phyloP scores from a whole-genome alignment of 64 coral and sea anemone genomes.

The Pachyseris speciosa region DNA sequence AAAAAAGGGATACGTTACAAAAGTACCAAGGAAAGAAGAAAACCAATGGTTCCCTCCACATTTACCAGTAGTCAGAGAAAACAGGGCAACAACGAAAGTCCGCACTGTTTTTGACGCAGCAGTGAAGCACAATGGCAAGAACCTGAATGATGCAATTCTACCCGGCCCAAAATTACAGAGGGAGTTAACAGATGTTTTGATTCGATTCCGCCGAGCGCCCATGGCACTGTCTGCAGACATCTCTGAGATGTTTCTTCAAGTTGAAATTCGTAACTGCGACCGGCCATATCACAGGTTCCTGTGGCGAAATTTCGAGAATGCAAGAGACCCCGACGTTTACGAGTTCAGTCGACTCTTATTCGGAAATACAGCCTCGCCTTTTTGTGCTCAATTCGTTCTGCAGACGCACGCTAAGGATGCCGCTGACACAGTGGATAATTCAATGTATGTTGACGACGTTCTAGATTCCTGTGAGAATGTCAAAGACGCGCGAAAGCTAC shows the following conservation, averaged over 20 bases:
- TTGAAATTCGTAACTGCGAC: no score
- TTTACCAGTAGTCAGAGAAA: not conserved
- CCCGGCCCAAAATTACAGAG: no score
- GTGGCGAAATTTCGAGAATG: conserved; percentile 46
- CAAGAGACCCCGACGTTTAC: no score
- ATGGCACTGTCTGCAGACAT: conserved; percentile 66
- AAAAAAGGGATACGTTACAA: conserved; percentile 2
- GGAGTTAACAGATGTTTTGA: no score
- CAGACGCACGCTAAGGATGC: conserved; percentile 45
- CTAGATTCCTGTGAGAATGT: conserved; percentile 20
- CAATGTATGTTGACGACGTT: conserved; percentile 48
- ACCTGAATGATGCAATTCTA: no score
- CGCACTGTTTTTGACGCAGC: no score
- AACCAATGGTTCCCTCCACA: not conserved
- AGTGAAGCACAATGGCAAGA: no score
- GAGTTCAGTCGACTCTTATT: no score
- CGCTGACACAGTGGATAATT: not conserved
- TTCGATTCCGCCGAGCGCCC: no score
- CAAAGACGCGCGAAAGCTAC: not conserved
- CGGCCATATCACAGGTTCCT: conserved; percentile 54
- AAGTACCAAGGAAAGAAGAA: not conserved
- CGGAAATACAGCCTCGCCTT: conserved; percentile 37
- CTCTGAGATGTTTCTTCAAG: conserved; percentile 70
- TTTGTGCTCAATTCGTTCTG: conserved; percentile 15
- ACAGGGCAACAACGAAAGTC: conserved; percentile 51